A percentile compares a stretch with the other conserved stretches of the same genome.
phyloP scores from a whole-genome alignment of 2,797 vertebrate genomes.

The Lindbergichthys nudifrons region DNA sequence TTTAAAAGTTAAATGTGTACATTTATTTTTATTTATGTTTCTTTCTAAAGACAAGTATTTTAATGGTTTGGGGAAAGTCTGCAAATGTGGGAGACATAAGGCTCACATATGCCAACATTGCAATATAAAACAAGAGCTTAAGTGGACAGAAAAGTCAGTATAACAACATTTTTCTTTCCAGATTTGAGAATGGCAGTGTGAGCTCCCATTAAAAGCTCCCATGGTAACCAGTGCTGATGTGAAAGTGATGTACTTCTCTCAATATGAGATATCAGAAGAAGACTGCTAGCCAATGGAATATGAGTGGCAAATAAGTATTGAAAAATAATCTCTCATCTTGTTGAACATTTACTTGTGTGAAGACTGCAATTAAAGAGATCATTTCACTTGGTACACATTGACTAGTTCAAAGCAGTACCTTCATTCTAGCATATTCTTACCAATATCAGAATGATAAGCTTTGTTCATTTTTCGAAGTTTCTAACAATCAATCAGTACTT shows the following conservation, averaged over 20 bases:
- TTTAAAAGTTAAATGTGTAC: not conserved
- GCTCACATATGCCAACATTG: slow-evolving; percentile 1
- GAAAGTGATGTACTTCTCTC: slow-evolving; percentile 15
- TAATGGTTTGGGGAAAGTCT: not conserved
- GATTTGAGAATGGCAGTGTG: slow-evolving; percentile 4
- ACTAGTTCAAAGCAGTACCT: not conserved
- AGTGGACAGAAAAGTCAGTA: slow-evolving; percentile 13
- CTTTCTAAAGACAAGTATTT: not conserved
- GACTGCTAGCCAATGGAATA: not conserved
- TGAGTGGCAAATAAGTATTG: not conserved
- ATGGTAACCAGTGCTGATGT: not conserved
- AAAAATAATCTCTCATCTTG: slow-evolving; percentile 7
- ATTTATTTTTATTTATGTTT: not conserved
- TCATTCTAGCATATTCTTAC: not conserved
- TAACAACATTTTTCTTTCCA: slow-evolving; percentile 1
- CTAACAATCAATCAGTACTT: not conserved
- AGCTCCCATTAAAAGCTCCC: not conserved
- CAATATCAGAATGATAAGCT: not conserved
- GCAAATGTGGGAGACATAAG: not conserved
- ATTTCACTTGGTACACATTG: not conserved
- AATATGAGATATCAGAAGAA: slow-evolving; percentile 16
- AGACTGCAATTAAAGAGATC: slow-evolving; percentile 7
- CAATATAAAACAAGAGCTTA: not conserved
- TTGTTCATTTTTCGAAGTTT: not conserved
- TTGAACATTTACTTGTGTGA: slow-evolving; percentile 1